Evolutionary conservation across 1,140 invertebrate species (phyloP).

Genomic region (Ceratina calcarata): DNA sequence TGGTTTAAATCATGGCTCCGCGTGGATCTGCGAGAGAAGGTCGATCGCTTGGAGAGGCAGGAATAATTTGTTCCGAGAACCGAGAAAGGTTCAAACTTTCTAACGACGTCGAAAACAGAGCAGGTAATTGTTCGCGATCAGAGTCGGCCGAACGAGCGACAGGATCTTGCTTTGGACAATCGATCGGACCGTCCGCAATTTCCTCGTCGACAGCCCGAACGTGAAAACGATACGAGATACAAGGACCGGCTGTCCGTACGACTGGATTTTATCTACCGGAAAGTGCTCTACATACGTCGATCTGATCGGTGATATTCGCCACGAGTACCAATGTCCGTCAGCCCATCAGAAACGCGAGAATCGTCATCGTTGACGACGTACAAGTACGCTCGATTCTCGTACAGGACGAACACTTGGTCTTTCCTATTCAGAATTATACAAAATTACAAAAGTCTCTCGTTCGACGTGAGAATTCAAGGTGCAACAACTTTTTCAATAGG

Average conservation of each 20-base stretch:
- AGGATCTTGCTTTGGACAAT: background rate
- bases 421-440: no score
- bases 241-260: background rate
- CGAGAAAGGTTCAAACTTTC: constrained; percentile 12
- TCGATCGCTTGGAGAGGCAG: background rate
- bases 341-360: no score
- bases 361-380: no score
- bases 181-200: background rate
- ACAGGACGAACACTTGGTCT: no score
- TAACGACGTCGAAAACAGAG: background rate
- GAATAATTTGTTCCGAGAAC: background rate
- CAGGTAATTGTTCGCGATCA: background rate
- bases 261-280: constrained; percentile 26
- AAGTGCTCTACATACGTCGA: constrained; percentile 32
- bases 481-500: no score
- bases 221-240: background rate
- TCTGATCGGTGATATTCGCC: constrained; percentile 2
- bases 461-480: no score
- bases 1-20: background rate
- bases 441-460: no score
- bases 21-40: background rate
- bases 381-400: no score
- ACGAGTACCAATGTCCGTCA: no score
- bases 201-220: constrained; percentile 1
- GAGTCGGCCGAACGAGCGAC: background rate